Evolutionary conservation across 1,140 invertebrate genomes (phyloP).

Genomic region (Eulimnadia texana): DNA sequence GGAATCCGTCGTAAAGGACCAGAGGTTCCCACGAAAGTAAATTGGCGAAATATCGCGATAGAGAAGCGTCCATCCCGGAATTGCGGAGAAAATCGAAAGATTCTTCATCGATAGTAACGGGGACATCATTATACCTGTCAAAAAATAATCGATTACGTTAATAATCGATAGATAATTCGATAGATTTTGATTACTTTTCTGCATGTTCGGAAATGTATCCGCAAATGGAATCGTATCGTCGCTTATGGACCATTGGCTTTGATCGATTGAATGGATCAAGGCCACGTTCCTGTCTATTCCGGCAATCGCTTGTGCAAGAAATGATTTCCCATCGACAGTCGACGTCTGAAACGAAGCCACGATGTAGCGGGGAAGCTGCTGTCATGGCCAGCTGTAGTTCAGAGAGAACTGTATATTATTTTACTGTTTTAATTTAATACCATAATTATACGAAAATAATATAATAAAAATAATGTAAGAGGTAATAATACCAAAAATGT

Average conservation of each 20-base stretch:
- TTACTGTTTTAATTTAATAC: too few species aligned
- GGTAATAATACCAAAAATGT: too few species aligned
- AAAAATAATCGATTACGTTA: not conserved
- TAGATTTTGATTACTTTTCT: constrained; percentile 38
- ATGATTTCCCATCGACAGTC: constrained; percentile 97
- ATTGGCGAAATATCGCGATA: constrained; percentile 92
- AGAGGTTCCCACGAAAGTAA: constrained; percentile 95
- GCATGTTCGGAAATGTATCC: constrained; percentile 82
- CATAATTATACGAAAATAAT: too few species aligned
- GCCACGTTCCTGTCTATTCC: constrained; percentile 85
- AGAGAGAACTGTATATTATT: too few species aligned
- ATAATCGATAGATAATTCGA: too few species aligned
- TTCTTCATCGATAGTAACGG: constrained; percentile 67
- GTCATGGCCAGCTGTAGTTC: constrained; percentile 68
- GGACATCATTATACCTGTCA: constrained; percentile 68
- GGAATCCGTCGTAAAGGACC: constrained; percentile 85
- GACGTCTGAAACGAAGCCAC: constrained; percentile 82
- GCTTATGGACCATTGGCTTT: constrained; percentile 83
- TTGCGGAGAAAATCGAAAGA: constrained; percentile 66
- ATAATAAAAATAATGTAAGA: too few species aligned
- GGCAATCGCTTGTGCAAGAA: constrained; percentile 83
- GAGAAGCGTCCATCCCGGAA: constrained; percentile 73
- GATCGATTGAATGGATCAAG: constrained; percentile 53
- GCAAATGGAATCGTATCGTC: constrained; percentile 93
- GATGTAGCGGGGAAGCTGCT: constrained; percentile 86